Percentiles rank a stretch among this genome's conserved stretches.
phyloP scores from a whole-genome alignment of 2,888 invertebrate genomes.

The Eustalomyia histrio region DNA sequence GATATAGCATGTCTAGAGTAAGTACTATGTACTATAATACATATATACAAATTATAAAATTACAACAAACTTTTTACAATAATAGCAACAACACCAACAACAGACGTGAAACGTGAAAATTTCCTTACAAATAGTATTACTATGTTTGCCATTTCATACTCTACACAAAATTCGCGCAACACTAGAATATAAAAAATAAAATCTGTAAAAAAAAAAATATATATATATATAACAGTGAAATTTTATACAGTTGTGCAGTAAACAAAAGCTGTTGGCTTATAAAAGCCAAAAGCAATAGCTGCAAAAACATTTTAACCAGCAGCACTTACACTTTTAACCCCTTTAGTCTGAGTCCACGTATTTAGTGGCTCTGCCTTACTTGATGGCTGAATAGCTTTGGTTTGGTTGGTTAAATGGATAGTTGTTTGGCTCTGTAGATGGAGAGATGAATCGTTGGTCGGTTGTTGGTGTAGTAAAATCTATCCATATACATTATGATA shows the following conservation, averaged over 20 bases:
- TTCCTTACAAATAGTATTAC: conserved; percentile 4
- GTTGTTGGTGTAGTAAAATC: neutral
- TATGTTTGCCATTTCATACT: neutral
- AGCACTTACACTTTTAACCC: conserved; percentile 44
- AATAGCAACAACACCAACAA: too few relatives aligned
- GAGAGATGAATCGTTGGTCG: neutral
- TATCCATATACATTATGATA: neutral
- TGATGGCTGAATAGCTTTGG: neutral
- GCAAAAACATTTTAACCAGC: conserved; percentile 37
- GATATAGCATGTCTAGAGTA: neutral
- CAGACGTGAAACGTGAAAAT: neutral
- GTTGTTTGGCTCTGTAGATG: neutral
- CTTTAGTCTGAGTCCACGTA: conserved; percentile 36
- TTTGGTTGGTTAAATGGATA: neutral
- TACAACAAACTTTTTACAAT: neutral
- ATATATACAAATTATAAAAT: neutral
- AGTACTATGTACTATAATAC: neutral
- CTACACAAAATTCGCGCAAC: neutral
- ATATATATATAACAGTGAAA: conserved; percentile 23
- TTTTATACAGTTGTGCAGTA: conserved; percentile 16
- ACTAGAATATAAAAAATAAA: conserved; percentile 11
- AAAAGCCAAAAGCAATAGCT: conserved; percentile 15
- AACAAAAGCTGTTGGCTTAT: conserved; percentile 32
- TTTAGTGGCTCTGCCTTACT: conserved; percentile 30
- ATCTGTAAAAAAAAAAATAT: conserved; percentile 2